Percentiles rank a stretch among this genome's conserved stretches.
Conservation (phyloP, 2,888 invertebrate species). For the Ceraclea dissimilis region DNA sequence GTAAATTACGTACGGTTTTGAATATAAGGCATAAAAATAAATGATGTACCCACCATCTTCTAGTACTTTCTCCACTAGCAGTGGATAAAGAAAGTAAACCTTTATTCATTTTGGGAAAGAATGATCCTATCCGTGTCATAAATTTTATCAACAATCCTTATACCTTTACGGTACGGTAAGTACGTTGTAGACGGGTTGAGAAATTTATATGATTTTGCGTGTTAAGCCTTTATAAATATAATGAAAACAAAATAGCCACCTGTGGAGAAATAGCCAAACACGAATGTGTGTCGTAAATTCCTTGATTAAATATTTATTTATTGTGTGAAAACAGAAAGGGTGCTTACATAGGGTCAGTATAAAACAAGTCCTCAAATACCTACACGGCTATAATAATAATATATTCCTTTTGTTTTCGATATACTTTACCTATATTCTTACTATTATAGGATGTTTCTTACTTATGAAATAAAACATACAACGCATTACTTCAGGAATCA, state of each 20-base stretch:
- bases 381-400: no score
- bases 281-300: neutral
- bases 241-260: neutral
- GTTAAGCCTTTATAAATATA: slow-evolving; percentile 1
- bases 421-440: no score
- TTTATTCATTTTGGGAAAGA: neutral
- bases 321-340: slow-evolving; percentile 1
- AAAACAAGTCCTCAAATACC: no score
- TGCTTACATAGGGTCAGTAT: neutral
- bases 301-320: slow-evolving; percentile 2
- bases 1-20: neutral
- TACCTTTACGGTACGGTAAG: neutral
- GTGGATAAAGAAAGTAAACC: neutral
- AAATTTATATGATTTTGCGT: slow-evolving; percentile 2
- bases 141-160: slow-evolving; percentile 1
- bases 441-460: no score
- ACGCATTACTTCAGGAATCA: no score
- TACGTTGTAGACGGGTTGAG: neutral
- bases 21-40: neutral
- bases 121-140: neutral
- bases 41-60: neutral
- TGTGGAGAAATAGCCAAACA: neutral
- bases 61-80: neutral
- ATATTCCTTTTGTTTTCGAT: no score
- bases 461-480: no score